These are phyloP conservation scores for Standfussiana lucernea DNA, from an alignment of 2,888 invertebrate species.

Conservation along the genomic window DNA sequence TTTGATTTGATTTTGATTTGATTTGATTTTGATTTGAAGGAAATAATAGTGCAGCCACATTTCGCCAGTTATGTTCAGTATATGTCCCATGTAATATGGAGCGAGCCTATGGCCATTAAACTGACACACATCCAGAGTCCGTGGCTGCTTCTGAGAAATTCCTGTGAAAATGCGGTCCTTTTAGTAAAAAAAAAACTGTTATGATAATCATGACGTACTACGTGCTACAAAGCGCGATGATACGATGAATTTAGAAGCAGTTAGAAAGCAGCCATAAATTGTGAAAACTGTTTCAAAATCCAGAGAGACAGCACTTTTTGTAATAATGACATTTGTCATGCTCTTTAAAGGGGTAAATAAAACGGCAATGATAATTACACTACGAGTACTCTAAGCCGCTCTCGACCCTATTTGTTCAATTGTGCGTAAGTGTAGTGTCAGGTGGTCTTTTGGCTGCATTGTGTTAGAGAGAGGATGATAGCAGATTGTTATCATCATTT, in stretches of 20 bases:
- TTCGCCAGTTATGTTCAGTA: no score
- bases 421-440: constrained; percentile 56
- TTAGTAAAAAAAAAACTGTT: no score
- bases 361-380: constrained; percentile 42
- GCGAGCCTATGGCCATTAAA: no score
- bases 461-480: constrained; percentile 30
- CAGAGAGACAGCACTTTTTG: neutral
- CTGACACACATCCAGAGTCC: no score
- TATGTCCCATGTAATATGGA: no score
- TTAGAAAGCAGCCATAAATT: neutral
- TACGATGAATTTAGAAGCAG: neutral
- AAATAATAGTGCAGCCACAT: no score
- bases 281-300: neutral
- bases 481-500: constrained; percentile 10
- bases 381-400: constrained; percentile 40
- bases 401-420: constrained; percentile 57
- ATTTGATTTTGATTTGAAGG: no score
- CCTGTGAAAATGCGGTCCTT: no score
- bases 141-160: no score
- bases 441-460: constrained; percentile 38
- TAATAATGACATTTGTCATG: constrained; percentile 32
- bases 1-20: no score
- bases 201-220: neutral
- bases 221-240: neutral
- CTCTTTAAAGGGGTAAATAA: constrained; percentile 29